A percentile compares a stretch with the other conserved stretches of the same genome.
phyloP scores from a whole-genome alignment of 2,888 invertebrate species.

The Dolichopus griseipennis region DNA sequence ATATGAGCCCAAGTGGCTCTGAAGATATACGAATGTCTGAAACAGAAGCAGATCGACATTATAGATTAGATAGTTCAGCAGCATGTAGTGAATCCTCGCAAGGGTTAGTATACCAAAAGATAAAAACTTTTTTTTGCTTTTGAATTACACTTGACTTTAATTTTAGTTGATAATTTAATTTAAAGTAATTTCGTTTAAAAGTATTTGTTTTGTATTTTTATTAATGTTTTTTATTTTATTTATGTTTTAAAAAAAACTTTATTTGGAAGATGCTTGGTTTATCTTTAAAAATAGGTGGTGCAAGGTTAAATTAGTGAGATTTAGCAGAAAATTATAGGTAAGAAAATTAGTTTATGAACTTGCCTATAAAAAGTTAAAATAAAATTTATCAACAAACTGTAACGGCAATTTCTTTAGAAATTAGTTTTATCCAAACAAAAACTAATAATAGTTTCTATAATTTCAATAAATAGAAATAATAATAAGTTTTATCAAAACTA shows the following conservation, averaged over 20 bases:
- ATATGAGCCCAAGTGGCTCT: slow-evolving; percentile 85
- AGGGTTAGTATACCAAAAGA: slow-evolving; percentile 46
- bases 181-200: too few relatives aligned
- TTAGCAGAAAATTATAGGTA: slow-evolving; percentile 10
- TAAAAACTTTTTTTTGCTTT: slow-evolving; percentile 12
- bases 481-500: too few relatives aligned
- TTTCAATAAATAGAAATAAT: too few relatives aligned
- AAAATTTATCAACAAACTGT: too few relatives aligned
- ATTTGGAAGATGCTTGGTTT: neutral
- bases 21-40: slow-evolving; percentile 79
- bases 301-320: neutral
- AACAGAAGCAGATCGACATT: slow-evolving; percentile 80
- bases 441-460: too few relatives aligned
- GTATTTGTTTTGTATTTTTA: too few relatives aligned
- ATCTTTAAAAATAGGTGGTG: slow-evolving; percentile 3
- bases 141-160: neutral
- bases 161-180: neutral
- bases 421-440: too few relatives aligned
- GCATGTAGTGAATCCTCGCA: slow-evolving; percentile 66
- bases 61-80: slow-evolving; percentile 67
- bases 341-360: neutral
- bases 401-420: too few relatives aligned
- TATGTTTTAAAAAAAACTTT: neutral
- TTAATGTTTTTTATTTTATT: too few relatives aligned
- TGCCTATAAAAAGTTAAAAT: too few relatives aligned